Percentiles rank a stretch among this genome's conserved stretches.
phyloP scores from a whole-genome alignment of 2,797 vertebrate species.

The Borostomias antarcticus region DNA sequence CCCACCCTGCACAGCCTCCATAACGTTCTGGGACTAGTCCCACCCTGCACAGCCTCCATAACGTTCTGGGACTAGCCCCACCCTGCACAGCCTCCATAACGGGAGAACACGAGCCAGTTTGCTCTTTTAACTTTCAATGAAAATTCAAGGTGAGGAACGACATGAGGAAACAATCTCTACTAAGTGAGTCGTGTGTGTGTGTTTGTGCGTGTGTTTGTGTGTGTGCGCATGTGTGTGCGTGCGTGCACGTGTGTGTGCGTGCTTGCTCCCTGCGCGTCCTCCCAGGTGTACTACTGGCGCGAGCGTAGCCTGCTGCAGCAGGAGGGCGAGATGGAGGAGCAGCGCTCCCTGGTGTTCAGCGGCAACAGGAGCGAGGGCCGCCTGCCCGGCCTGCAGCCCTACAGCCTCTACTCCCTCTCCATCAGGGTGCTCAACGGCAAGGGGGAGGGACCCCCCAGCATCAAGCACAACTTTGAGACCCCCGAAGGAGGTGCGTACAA shows the following conservation, averaged over 20 bases:
- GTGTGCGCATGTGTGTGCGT: neutral
- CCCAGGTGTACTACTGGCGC: constrained; percentile 89
- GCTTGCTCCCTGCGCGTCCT: neutral
- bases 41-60: too few species aligned
- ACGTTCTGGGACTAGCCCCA: too few species aligned
- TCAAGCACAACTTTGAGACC: constrained; percentile 81
- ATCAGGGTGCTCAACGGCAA: constrained; percentile 89
- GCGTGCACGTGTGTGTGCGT: too few species aligned
- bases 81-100: too few species aligned
- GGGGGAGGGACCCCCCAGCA: constrained; percentile 89
- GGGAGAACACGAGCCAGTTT: too few species aligned
- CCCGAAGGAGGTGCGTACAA: constrained; percentile 89
- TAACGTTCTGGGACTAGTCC: too few species aligned
- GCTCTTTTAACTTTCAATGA: too few species aligned
- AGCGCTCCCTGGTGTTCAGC: constrained; percentile 83
- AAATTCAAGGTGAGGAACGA: neutral
- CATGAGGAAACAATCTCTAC: neutral
- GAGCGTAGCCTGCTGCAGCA: constrained; percentile 74
- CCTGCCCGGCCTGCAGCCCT: constrained; percentile 86
- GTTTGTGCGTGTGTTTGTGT: neutral
- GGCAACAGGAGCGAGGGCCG: constrained; percentile 86
- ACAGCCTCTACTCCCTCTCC: constrained; percentile 85
- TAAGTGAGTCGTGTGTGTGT: neutral
- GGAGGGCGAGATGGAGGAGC: constrained; percentile 72
- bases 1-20: too few species aligned